Base-by-base conservation (phyloP, 2,113 vertebrate species). In the Dromiciops gliroides region DNA sequence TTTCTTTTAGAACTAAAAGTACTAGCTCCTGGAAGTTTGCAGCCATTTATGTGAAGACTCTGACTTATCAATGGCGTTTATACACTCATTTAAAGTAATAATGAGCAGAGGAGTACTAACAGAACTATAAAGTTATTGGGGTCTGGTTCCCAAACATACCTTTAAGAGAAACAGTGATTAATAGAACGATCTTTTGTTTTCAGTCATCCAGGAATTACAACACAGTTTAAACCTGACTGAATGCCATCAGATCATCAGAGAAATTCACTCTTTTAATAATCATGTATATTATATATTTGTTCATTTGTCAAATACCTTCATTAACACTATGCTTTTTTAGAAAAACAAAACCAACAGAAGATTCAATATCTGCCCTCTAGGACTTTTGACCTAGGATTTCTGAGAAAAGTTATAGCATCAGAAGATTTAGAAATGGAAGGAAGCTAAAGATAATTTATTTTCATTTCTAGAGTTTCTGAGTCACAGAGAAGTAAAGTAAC, bases 121-220 rank as follows among this genome's bases (percentile, higher is more conserved):
- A 83, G 44, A 90, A 51, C 10, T 91, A 22, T 53, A 12, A 16
- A 94, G 48, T 31, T 52, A n/a, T 90, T 94, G 75, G 48, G 83
- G 90, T 37, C 14, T 44, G 93, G 67, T 31, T 23, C 96, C 48
- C 83, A 94, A 89, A 92, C 89, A 50, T 19, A 0, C 11, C 94
- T 49, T 93, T n/a, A 31, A 89, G n/a, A 12, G 89, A 51, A 50
- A 91, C 8, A 67, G 44, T 83, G 48, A 31, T 14, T 31, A 16
- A 49, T 2, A 53, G 53, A 92, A 75, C 91, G 10, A 93, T 92
- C 44, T 48, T 94, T 93, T 96, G 52, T 51, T 95, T 95, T 94
- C 48, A 92, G 91, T 31, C 94, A 92, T 92, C 94, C n/a, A 96
- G 48, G 94, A 90, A 89, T 31, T 89, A 14, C 37, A 88, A 92